phyloP scores from a whole-genome alignment of 53 echinoderm and acorn worm genomes.

The Zoroaster sp. region DNA sequence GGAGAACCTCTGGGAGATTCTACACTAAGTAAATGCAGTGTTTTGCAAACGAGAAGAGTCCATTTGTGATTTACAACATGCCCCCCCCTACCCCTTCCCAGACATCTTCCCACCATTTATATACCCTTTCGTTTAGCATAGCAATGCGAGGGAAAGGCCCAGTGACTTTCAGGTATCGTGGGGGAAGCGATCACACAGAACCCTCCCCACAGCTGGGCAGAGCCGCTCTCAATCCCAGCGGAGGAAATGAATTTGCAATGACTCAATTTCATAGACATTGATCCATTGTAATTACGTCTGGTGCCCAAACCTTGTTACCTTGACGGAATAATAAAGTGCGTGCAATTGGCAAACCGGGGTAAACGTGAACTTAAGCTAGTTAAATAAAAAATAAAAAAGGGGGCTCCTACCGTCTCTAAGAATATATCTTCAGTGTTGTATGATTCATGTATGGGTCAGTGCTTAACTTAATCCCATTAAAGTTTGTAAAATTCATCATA shows the following conservation, averaged over 20 bases:
- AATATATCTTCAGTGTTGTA: neutral
- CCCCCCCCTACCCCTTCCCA: neutral
- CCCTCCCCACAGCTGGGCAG: conserved; percentile 5
- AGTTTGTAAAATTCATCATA: neutral
- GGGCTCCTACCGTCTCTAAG: neutral
- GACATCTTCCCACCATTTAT: neutral
- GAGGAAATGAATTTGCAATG: conserved; percentile 43
- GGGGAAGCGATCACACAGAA: neutral
- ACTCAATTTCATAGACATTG: conserved; percentile 62
- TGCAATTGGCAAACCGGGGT: conserved; percentile 4
- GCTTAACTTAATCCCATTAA: conserved; percentile 6
- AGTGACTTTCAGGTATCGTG: neutral
- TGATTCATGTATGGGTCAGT: neutral
- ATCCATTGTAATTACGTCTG: conserved; percentile 50
- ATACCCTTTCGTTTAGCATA: neutral
- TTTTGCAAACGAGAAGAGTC: neutral
- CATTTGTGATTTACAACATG: neutral
- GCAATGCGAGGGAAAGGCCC: neutral
- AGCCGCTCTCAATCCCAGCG: neutral
- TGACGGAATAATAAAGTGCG: conserved; percentile 11
- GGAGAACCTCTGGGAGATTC: neutral
- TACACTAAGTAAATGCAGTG: neutral
- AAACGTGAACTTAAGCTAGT: neutral
- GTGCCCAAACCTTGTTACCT: conserved; percentile 4
- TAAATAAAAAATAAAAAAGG: too few species aligned